Base-by-base conservation (phyloP, 2,797 vertebrate genomes). In the Thunnus albacares region DNA sequence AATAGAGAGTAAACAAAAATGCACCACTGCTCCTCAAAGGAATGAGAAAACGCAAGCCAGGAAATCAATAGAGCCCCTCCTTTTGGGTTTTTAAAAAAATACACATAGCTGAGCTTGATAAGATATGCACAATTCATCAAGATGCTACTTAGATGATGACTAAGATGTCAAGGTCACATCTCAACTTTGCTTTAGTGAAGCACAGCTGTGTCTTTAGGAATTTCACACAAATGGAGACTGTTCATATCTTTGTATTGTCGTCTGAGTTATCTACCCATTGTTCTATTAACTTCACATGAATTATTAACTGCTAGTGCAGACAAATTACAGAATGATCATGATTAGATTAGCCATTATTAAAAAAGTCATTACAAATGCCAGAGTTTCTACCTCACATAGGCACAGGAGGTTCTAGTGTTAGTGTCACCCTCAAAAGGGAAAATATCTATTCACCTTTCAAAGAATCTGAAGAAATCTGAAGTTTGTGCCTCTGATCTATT, bases 1-100 rank as follows among this genome's bases (percentile, higher is more conserved):
- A 89, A 88, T 85, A 70, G 75, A 83, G 57, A 87, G 79, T 80
- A 86, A 83, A 83, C 73, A 68, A 77, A 85, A 87, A 75, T 68
- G 56, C 83, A 81, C 66, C 57, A 75, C 33, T 78, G 81, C 73
- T 79, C 59, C 70, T 61, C 52, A 71, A 72, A 82, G 69, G 82
- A 87, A 87, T 82, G 69, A 86, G 72, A 80, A 84, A 83, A 82
- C 30, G 17, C 62, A 47, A 33, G 26, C 66, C 69, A 68, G 75
- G 28, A 82, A 87, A 87, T 83, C 77, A 83, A 80, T 77, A 68
- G 1, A 28, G 11, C 41, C 22, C 30, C 28, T 55, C 15, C 14
- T 10, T 60, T 58, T 61, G 35, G 3, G 4, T 35, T 75, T 79
- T 10, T 14, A 14, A 13, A 41, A 41, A 79, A 71, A 77, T 22